phyloP scores from a whole-genome alignment of 2,797 vertebrate genomes.

The Sylvia borin region DNA sequence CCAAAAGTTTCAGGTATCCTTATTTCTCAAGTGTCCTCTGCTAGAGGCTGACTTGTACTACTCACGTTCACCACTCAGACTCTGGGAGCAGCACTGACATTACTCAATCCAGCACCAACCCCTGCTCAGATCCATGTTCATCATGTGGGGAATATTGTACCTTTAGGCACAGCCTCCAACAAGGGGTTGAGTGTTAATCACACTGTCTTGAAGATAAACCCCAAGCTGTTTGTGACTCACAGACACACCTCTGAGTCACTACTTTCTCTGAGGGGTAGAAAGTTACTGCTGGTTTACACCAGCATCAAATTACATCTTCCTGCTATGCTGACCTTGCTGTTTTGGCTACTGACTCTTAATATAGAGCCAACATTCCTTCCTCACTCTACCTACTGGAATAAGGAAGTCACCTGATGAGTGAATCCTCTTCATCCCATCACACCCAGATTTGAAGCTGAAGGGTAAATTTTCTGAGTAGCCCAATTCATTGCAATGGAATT shows the following conservation, averaged over 20 bases:
- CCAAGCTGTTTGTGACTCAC: not conserved
- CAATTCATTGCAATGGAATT: not conserved
- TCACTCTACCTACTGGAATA: not conserved
- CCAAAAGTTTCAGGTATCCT: not conserved
- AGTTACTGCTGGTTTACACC: not conserved
- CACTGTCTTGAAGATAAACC: not conserved
- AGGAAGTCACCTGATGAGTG: slow-evolving; percentile 27
- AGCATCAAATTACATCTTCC: slow-evolving; percentile 23
- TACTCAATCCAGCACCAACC: not conserved
- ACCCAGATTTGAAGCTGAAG: not conserved
- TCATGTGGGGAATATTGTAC: not conserved
- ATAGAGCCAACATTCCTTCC: not conserved
- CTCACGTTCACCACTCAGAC: not conserved
- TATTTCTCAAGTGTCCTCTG: not conserved
- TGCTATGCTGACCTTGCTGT: slow-evolving; percentile 16
- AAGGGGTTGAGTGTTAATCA: not conserved
- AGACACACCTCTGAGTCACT: slow-evolving; percentile 31
- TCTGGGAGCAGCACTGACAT: not conserved
- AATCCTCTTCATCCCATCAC: not conserved
- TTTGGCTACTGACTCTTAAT: slow-evolving; percentile 2
- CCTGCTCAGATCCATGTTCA: not conserved
- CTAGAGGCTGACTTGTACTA: not conserved
- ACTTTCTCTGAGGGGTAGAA: slow-evolving; percentile 18
- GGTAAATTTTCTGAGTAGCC: not conserved
- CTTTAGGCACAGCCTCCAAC: not conserved